Conservation (phyloP, 2,888 invertebrate genomes). For the Ormyrus labotus region DNA sequence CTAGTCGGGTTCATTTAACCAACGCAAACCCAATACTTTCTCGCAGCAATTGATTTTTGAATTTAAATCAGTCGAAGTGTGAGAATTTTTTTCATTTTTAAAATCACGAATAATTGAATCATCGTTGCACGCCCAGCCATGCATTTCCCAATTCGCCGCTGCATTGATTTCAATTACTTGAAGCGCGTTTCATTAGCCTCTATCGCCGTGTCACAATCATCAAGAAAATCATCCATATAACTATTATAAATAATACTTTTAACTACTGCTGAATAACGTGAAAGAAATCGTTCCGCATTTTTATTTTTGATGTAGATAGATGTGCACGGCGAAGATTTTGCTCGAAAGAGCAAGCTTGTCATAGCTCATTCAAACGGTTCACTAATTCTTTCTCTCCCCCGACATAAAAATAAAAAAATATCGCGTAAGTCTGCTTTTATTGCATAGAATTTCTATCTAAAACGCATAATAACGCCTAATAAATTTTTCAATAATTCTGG, state of each 20-base stretch:
- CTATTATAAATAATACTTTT: slow-evolving; percentile 62
- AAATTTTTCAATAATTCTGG: slow-evolving; percentile 42
- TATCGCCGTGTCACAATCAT: slow-evolving; percentile 53
- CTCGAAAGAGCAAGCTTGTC: slow-evolving; percentile 62
- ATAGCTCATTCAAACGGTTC: slow-evolving; percentile 55
- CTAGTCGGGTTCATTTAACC: no score
- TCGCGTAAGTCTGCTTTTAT: slow-evolving; percentile 15
- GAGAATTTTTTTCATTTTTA: background rate
- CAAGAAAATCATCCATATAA: slow-evolving; percentile 62
- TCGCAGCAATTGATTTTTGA: no score
- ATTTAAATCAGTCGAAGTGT: no score
- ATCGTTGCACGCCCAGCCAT: slow-evolving; percentile 57
- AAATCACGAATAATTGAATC: background rate
- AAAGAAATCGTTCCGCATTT: slow-evolving; percentile 59
- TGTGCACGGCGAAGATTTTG: slow-evolving; percentile 47
- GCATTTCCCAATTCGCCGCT: slow-evolving; percentile 59
- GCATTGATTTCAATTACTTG: slow-evolving; percentile 54
- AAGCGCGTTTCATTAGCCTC: slow-evolving; percentile 56
- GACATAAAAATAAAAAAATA: slow-evolving; percentile 40
- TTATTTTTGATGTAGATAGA: slow-evolving; percentile 61
- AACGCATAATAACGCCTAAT: slow-evolving; percentile 52
- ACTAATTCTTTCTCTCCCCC: background rate
- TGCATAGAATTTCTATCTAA: slow-evolving; percentile 49
- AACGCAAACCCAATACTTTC: no score
- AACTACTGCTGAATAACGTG: slow-evolving; percentile 58